These are phyloP conservation scores for Halictus quadricinctus DNA, from an alignment of 2,888 invertebrate species.

Conservation along the genomic window DNA sequence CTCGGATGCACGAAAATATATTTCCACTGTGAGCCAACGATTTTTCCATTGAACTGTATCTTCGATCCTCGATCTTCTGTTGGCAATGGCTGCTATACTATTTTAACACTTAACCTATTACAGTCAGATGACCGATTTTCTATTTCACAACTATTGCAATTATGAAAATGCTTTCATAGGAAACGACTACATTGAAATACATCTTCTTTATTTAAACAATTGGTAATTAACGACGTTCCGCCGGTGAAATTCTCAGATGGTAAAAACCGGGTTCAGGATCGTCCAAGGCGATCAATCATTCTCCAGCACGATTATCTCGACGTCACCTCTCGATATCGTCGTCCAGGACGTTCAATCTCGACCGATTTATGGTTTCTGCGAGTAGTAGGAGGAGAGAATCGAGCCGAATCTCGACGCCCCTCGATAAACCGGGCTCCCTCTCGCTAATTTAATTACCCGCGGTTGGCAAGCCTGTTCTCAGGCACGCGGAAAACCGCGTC, in stretches of 20 bases:
- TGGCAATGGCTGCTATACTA: background rate
- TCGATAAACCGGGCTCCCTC: background rate
- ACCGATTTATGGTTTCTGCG: background rate
- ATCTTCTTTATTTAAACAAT: background rate
- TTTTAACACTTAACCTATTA: too few relatives aligned
- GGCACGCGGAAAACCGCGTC: constrained; percentile 1
- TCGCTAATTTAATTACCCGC: background rate
- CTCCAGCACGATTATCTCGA: background rate
- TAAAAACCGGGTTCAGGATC: background rate
- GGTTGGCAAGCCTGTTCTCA: background rate
- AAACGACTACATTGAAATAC: too few relatives aligned
- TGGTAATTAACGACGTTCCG: background rate
- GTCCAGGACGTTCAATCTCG: background rate
- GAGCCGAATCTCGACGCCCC: background rate
- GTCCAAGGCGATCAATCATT: background rate
- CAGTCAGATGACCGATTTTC: too few relatives aligned
- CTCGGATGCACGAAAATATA: background rate
- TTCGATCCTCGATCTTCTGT: background rate
- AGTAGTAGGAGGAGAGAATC: background rate
- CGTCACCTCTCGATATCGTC: background rate
- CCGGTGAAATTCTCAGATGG: background rate
- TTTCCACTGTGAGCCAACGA: background rate
- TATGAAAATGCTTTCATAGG: background rate
- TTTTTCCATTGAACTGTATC: background rate
- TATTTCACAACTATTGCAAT: background rate